Percentiles rank a stretch among this genome's conserved stretches.
These are phyloP conservation scores for Drosophila equinoxialis DNA, from an alignment of 1,140 invertebrate species.

Conservation along the genomic window DNA sequence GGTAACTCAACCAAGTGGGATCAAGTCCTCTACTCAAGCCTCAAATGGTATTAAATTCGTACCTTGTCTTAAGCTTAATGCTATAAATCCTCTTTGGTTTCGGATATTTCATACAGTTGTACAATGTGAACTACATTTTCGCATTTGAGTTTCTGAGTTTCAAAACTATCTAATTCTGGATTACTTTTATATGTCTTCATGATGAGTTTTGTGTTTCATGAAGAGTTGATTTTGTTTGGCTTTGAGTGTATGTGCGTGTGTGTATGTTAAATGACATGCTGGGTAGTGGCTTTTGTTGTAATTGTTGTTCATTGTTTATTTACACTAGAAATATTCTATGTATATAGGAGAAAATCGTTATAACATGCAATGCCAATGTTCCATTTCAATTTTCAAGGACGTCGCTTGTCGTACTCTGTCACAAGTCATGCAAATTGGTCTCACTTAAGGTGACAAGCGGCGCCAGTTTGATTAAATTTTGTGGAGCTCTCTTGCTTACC, in stretches of 20 bases:
- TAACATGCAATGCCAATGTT: constrained; percentile 26
- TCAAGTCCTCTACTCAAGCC: no score
- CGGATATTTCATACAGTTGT: no score
- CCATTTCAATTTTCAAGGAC: constrained; percentile 34
- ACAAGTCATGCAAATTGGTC: constrained; percentile 69
- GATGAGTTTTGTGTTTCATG: not conserved
- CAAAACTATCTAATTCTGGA: no score
- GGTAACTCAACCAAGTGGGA: no score
- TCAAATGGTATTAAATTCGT: no score
- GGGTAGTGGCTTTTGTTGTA: constrained; percentile 2
- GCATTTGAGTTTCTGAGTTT: no score
- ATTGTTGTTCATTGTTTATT: constrained; percentile 29
- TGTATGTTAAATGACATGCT: constrained; percentile 52
- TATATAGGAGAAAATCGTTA: constrained; percentile 25
- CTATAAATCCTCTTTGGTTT: no score
- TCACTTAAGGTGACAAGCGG: constrained; percentile 77
- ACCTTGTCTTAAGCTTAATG: no score
- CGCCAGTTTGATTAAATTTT: constrained; percentile 65
- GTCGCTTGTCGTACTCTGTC: constrained; percentile 13
- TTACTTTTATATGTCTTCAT: not conserved
- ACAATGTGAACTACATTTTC: no score
- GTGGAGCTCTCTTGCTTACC: constrained; percentile 64
- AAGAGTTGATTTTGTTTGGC: constrained; percentile 7
- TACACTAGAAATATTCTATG: constrained; percentile 8
- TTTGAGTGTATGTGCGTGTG: constrained; percentile 28